Base-by-base conservation (phyloP, 23 tunicate species). In the Clavelina lepadiformis region DNA sequence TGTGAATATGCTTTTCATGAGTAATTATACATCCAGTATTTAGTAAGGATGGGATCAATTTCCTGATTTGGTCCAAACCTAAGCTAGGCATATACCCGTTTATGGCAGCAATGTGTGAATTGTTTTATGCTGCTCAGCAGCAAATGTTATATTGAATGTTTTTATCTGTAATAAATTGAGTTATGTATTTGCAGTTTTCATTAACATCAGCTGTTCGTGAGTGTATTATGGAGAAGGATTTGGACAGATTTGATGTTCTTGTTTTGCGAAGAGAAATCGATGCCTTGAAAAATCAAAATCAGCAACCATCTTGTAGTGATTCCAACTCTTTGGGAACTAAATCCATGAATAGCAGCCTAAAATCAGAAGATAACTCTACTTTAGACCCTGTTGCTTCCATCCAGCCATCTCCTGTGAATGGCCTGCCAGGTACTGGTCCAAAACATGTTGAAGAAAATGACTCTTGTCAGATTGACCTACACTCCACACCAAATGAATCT, bases 161-260 rank as follows among this genome's bases (percentile, higher is more conserved):
- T 55, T 19, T 22, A 28, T 26, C 24, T 23, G 22, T 0, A 55
- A 55, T 26, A 19, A n/a, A n/a, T n/a, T n/a, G 31, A n/a, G 44
- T 61, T 15, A 61, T 49, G 61, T 35, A 7, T 60, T 50, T 71
- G 34, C 35, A 81, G 88, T 65, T 73, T 41, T 59, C 88, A 1
- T 23, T 81, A 25, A 72, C 73, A 80, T 56, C 79, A 5, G 74
- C 74, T 2, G 63, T 81, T 30, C 65, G 88, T 11, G 60, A 64
- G 35, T 81, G 80, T 49, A 56, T 81, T 60, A 38, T 28, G 13
- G 47, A 38, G 5, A 60, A 62, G 0, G 88, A 81, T 33, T 33
- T 72, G 71, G 88, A 81, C 66, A 73, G 88, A 0, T 81, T 81
- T 63, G 88, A 81, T 46, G 88, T 81, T 5, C 49, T 81, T 15